These are phyloP conservation scores for Crypturellus undulatus DNA, from an alignment of 2,113 vertebrate species.

Conservation along the genomic window DNA sequence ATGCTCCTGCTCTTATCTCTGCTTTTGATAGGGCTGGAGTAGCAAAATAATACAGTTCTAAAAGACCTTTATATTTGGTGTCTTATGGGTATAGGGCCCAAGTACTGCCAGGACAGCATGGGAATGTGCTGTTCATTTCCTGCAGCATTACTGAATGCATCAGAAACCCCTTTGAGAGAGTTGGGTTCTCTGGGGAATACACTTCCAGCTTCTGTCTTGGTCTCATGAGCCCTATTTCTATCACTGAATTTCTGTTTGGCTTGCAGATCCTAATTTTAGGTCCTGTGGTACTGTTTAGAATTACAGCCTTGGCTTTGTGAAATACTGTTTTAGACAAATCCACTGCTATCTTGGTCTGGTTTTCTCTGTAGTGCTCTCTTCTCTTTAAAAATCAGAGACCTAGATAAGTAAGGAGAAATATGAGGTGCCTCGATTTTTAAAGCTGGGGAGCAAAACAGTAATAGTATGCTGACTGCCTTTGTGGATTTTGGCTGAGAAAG, in stretches of 20 bases:
- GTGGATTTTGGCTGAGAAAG: constrained; percentile 31
- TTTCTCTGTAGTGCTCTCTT: background rate
- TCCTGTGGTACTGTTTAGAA: constrained; percentile 1
- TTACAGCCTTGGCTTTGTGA: background rate
- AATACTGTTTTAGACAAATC: background rate
- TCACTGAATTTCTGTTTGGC: constrained; percentile 36
- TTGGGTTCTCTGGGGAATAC: background rate
- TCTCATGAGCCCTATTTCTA: constrained; percentile 10
- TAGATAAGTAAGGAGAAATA: background rate
- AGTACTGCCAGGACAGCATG: background rate
- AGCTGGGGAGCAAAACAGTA: constrained; percentile 33
- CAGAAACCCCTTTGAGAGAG: background rate
- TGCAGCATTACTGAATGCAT: background rate
- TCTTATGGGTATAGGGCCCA: background rate
- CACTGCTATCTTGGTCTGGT: background rate
- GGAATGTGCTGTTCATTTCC: background rate
- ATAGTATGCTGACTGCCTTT: background rate
- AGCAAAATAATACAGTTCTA: background rate
- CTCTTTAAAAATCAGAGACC: background rate
- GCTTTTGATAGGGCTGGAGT: background rate
- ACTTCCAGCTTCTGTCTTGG: constrained; percentile 13
- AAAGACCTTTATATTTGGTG: background rate
- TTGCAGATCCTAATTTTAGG: background rate
- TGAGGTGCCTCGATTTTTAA: constrained; percentile 1
- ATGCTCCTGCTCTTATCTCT: background rate